These are phyloP conservation scores for Paracanthobrama guichenoti DNA, from an alignment of 2,113 vertebrate species.

Conservation along the genomic window DNA sequence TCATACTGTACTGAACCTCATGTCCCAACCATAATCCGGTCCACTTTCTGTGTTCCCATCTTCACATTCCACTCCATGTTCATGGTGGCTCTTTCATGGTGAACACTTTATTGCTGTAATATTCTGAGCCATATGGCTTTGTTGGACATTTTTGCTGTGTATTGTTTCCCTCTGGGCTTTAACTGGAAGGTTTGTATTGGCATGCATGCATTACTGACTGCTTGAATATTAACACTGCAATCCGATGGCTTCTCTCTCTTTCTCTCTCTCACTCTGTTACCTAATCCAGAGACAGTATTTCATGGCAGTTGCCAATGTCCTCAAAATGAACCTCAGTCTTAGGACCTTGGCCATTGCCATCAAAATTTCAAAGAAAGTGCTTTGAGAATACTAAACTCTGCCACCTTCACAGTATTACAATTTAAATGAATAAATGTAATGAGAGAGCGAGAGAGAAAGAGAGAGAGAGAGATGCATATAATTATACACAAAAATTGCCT, in stretches of 20 bases:
- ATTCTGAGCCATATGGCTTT: neutral
- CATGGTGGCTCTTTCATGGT: conserved; percentile 4
- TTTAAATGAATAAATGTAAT: neutral
- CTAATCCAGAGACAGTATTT: conserved; percentile 11
- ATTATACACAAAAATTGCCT: conserved; percentile 17
- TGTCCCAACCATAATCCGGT: neutral
- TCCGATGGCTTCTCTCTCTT: neutral
- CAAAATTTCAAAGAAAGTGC: neutral
- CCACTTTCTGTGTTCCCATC: conserved; percentile 2
- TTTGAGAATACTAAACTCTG: neutral
- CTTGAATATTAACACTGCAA: conserved; percentile 29
- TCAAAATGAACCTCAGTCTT: neutral
- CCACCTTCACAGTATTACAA: conserved; percentile 2
- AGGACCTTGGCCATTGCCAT: conserved; percentile 6
- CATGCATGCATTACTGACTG: conserved; percentile 19
- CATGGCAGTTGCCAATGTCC: neutral
- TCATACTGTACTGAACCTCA: neutral
- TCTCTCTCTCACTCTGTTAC: neutral
- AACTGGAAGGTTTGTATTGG: conserved; percentile 27
- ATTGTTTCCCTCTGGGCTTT: conserved; percentile 13
- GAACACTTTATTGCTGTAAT: conserved; percentile 12
- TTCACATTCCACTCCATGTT: conserved; percentile 26
- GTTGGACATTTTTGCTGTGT: neutral
- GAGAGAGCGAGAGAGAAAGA: neutral
- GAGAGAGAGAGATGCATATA: neutral